Evolutionary conservation across 2,113 vertebrate species (phyloP).

Genomic region (Cyanistes caeruleus): DNA sequence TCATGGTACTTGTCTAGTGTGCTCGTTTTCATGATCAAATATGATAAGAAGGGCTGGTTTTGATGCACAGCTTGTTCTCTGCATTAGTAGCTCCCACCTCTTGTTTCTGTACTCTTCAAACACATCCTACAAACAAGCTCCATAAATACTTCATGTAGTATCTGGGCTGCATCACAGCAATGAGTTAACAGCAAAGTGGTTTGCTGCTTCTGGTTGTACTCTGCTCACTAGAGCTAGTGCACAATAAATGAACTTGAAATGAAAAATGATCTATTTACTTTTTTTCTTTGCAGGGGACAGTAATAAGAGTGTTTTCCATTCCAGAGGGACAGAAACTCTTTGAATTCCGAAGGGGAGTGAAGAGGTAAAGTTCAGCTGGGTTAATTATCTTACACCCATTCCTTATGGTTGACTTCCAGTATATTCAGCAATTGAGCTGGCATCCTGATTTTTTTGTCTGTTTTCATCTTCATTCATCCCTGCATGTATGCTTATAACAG

Average conservation of each 20-base stretch:
- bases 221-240: background rate
- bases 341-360: conserved; percentile 97
- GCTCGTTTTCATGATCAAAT: background rate
- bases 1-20: background rate
- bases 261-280: background rate
- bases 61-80: background rate
- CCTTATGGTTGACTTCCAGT: background rate
- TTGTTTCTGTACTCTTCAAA: conserved; percentile 5
- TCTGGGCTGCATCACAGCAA: background rate
- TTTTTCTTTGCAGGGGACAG: conserved; percentile 84
- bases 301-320: conserved; percentile 98
- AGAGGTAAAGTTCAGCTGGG: conserved; percentile 80
- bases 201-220: background rate
- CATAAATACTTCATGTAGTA: conserved; percentile 23
- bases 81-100: background rate
- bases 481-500: background rate
- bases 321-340: conserved; percentile 98
- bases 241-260: background rate
- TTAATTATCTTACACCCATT: background rate
- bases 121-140: background rate
- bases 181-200: conserved; percentile 4
- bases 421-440: background rate
- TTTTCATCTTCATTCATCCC: background rate
- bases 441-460: background rate
- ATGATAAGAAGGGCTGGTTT: background rate